A percentile compares a stretch with the other conserved stretches of the same genome.
phyloP scores from a whole-genome alignment of 2,888 invertebrate species.

The Acleris literana region DNA sequence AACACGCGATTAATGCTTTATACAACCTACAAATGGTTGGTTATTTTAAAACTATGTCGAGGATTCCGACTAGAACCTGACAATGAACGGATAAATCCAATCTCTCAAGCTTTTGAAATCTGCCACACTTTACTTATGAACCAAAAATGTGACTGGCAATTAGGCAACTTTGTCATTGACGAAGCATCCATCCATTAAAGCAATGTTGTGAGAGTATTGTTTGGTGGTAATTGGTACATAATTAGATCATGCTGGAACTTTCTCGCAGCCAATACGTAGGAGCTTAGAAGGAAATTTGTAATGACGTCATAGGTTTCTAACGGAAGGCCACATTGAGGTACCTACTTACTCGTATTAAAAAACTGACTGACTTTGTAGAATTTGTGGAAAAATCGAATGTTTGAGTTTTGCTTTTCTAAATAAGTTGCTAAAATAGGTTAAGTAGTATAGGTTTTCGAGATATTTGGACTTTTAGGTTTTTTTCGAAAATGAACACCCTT shows the following conservation, averaged over 20 bases:
- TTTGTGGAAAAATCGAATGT: no score
- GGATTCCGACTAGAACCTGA: neutral
- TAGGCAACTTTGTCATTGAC: slow-evolving; percentile 5
- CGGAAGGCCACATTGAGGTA: neutral
- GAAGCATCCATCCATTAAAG: slow-evolving; percentile 7
- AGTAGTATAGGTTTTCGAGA: no score
- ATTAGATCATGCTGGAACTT: slow-evolving; percentile 23
- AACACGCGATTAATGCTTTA: no score
- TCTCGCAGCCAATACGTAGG: slow-evolving; percentile 9
- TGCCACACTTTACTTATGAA: neutral
- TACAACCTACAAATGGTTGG: no score
- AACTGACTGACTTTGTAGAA: no score
- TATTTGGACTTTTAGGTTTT: no score
- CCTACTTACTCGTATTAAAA: no score
- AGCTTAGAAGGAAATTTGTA: neutral
- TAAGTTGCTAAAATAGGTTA: no score
- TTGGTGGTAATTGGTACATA: slow-evolving; percentile 19
- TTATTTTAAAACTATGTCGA: no score
- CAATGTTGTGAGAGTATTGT: slow-evolving; percentile 17
- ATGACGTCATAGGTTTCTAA: neutral
- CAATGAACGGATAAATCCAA: no score
- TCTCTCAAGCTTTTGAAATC: neutral
- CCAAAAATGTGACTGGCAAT: neutral
- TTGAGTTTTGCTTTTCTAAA: no score
- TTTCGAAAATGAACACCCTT: no score